These are phyloP conservation scores for Apteryx mantelli DNA, from an alignment of 2,113 vertebrate species.

Conservation along the genomic window DNA sequence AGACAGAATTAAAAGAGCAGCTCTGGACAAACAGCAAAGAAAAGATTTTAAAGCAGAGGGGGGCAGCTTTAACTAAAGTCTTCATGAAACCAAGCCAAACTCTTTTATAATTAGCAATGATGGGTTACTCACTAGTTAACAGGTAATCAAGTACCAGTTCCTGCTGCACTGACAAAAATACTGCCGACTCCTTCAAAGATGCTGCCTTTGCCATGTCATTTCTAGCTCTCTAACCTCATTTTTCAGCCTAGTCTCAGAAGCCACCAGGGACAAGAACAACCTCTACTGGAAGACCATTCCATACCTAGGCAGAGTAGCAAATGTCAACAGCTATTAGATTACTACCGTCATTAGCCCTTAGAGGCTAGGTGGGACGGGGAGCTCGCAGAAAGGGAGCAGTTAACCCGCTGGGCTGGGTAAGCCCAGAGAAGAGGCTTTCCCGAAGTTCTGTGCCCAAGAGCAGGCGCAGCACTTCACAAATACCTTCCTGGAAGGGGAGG, in stretches of 20 bases:
- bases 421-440: background rate
- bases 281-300: accelerated
- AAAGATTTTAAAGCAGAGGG: background rate
- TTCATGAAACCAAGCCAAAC: background rate
- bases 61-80: background rate
- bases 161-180: background rate
- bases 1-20: background rate
- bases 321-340: accelerated
- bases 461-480: background rate
- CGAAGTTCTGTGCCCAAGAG: background rate
- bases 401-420: background rate
- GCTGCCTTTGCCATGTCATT: background rate
- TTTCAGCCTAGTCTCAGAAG: background rate
- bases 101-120: accelerated
- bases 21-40: background rate
- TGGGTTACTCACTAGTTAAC: accelerated
- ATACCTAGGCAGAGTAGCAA: background rate
- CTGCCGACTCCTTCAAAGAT: background rate
- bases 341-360: accelerated
- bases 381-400: background rate
- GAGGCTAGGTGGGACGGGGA: background rate
- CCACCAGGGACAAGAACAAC: no score
- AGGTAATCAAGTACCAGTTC: accelerated
- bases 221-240: background rate
- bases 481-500: background rate